phyloP scores from a whole-genome alignment of 2,888 invertebrate genomes.

The Drepana falcataria region DNA sequence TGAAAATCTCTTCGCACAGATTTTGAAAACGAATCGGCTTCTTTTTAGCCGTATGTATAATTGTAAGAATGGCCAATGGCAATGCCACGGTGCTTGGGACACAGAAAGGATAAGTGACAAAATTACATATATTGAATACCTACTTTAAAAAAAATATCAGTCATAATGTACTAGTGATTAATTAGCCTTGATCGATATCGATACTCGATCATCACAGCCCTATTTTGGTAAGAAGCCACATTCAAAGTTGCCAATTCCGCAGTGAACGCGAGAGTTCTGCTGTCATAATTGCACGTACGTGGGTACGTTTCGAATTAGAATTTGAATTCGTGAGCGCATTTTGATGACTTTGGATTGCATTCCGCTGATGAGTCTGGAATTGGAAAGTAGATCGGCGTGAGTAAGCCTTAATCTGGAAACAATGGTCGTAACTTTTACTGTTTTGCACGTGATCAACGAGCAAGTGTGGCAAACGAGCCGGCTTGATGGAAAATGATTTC shows the following conservation, averaged over 20 bases:
- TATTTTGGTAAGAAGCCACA: not conserved
- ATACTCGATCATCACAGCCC: not conserved
- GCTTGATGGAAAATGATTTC: no score
- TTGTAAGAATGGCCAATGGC: no score
- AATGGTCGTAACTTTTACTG: not conserved
- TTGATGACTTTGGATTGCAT: constrained; percentile 27
- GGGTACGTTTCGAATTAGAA: constrained; percentile 39
- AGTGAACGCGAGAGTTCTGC: constrained; percentile 21
- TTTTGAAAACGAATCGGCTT: no score
- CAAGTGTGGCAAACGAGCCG: no score
- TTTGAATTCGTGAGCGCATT: constrained; percentile 30
- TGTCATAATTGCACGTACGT: constrained; percentile 52
- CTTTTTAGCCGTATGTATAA: no score
- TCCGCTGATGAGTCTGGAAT: constrained; percentile 18
- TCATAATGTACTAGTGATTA: not conserved
- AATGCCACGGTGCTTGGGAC: no score
- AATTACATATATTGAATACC: no score
- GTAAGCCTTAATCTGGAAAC: not conserved
- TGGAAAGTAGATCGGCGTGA: constrained; percentile 2
- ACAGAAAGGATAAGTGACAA: no score
- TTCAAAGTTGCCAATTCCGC: constrained; percentile 8
- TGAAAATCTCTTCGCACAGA: no score
- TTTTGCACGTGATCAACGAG: not conserved
- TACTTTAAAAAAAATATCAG: no score
- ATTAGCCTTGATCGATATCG: not conserved